Evolutionary conservation across 2,113 vertebrate species (phyloP), one percentile per base, ranked within the genome.

Genomic region (Tetrao urogallus): DNA sequence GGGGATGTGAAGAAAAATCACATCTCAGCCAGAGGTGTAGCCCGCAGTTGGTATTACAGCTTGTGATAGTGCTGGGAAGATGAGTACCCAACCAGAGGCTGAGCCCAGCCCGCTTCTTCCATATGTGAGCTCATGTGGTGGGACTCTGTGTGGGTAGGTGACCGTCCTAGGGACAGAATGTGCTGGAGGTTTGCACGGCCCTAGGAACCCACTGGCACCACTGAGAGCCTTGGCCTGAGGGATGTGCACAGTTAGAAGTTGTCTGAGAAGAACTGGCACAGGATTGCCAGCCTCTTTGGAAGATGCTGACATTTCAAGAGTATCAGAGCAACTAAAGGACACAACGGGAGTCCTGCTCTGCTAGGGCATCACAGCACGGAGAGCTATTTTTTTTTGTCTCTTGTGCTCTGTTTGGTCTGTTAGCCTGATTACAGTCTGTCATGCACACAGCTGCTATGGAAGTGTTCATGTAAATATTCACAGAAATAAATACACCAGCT

Each of bases 41-140:
- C 38, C 20, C 25, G 6, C 18, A n/a, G 36, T 38, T 28, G 25
- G 30, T 24, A 22, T 45, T 76, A 57, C 64, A 69, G 13, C 5
- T 12, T 8, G 60, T 38, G 48, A 1, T 4, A 42, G 20, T 24
- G 34, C 10, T 47, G 28, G n/a, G 47, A 38, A 58, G 40, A 66
- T 14, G 48, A 71, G 21, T 40, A 17, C 50, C 77, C 34, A 1
- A n/a, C 27, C 27, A 22, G 65, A 75, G 48, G 8, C 0, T 76
- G 65, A 34, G 5, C 19, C 34, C 25, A 73, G 57, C 40, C 40
- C 40, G 5, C 38, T 58, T 1, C 30, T 40, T 65, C 13, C 8
- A 1, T n/a, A 11, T 0, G 0, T 21, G 13, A 48, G 19, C 50
- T 38, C 72, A 45, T 67, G 15, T 69, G 1, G 0, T 1, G 0